Conservation (phyloP, 2,797 vertebrate genomes). For the Oceanodroma leucorhoa region DNA sequence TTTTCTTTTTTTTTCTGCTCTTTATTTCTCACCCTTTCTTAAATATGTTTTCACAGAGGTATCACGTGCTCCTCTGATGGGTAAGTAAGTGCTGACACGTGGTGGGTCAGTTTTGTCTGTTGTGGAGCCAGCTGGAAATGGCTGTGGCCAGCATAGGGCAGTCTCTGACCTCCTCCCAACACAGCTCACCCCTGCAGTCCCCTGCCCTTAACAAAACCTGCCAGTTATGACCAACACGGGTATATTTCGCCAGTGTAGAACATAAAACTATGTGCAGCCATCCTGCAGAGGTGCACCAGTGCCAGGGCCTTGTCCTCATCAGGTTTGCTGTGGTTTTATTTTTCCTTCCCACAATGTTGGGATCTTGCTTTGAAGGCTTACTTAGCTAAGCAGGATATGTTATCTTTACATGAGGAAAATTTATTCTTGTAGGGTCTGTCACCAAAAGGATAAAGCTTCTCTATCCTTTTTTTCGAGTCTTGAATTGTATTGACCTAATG, state of each 20-base stretch:
- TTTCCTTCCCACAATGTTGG: not conserved
- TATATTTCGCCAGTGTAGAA: not conserved
- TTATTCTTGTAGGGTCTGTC: not conserved
- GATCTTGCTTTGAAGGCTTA: not conserved
- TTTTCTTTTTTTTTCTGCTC: not conserved
- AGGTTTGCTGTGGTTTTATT: not conserved
- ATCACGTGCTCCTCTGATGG: not conserved
- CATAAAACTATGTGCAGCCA: not conserved
- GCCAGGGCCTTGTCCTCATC: not conserved
- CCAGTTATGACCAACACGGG: rapidly evolving
- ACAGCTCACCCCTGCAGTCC: not conserved
- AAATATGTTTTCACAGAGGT: not conserved
- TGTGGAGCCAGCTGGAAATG: not conserved
- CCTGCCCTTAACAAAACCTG: not conserved
- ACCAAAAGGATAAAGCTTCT: not conserved
- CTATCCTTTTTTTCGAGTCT: not conserved
- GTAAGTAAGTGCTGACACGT: not conserved
- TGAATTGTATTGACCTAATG: not conserved
- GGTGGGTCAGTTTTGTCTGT: not conserved
- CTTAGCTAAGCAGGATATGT: not conserved
- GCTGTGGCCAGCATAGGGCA: not conserved
- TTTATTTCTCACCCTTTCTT: not conserved
- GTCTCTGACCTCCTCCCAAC: not conserved
- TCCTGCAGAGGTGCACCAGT: not conserved
- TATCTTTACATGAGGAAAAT: not conserved